Percentiles rank a stretch among this genome's conserved stretches.
Conservation (phyloP, 2,888 invertebrate genomes). For the Tridacna crocea region DNA sequence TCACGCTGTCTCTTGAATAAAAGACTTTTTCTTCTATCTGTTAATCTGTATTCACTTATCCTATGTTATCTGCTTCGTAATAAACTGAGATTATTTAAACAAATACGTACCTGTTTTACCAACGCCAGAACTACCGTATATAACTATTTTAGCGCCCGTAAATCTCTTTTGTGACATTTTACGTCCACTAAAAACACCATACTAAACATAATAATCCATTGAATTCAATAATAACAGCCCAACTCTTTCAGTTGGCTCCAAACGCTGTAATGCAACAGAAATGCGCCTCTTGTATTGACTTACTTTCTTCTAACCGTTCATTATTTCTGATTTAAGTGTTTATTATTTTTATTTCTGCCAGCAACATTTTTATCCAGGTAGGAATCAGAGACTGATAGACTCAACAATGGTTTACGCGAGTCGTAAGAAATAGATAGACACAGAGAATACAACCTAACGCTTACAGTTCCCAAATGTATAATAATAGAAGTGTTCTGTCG, state of each 20-base stretch:
- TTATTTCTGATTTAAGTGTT: background rate
- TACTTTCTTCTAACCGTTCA: background rate
- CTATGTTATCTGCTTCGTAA: too few relatives aligned
- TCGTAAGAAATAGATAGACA: too few relatives aligned
- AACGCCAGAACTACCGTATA: slow-evolving; percentile 94
- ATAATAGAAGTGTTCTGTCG: too few relatives aligned
- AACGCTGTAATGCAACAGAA: background rate
- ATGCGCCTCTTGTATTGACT: background rate
- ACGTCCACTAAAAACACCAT: background rate
- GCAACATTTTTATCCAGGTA: background rate
- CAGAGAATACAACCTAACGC: too few relatives aligned
- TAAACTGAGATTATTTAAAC: too few relatives aligned
- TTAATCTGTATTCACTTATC: too few relatives aligned
- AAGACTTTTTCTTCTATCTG: too few relatives aligned
- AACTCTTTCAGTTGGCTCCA: background rate
- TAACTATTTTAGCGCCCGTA: slow-evolving; percentile 95
- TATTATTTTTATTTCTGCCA: background rate
- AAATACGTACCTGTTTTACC: slow-evolving; percentile 92
- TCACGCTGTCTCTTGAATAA: too few relatives aligned
- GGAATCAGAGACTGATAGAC: too few relatives aligned
- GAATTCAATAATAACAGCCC: background rate
- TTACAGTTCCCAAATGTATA: too few relatives aligned
- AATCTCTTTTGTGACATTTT: slow-evolving; percentile 83
- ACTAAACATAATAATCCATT: background rate
- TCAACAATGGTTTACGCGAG: too few relatives aligned